Evolutionary conservation across 2,797 vertebrate species (phyloP), one percentile per base, ranked within the genome.

Genomic region (Ispidina picta): DNA sequence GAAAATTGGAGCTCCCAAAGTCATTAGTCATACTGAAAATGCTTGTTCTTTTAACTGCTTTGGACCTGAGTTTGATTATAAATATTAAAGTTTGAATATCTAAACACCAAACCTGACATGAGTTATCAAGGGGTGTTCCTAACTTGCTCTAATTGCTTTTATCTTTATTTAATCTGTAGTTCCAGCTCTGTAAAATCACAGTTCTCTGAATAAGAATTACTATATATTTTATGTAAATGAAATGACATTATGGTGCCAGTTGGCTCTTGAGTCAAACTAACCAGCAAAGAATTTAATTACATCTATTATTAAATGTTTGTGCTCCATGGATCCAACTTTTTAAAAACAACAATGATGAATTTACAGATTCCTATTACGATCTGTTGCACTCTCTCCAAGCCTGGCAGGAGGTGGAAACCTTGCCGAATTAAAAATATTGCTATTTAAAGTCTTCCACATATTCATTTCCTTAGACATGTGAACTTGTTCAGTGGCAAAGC

Each of bases 221-320:
- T 86, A 41, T 89, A 75, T 65, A 62, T 91, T 95, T 96, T 78
- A 95, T 94, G 90, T 66, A 96, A 96, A 94, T 94, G 69, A 94
- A 94, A 86, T 81, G 59, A 43, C 75, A 77, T 84, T 91, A 33
- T 22, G 18, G 49, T 91, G 94, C 92, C 93, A 96, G 56, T 54
- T 97, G 95, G 92, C 92, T 94, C 56, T 75, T 46, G 64, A 95
- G 79, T 91, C 86, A 95, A 94, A 83, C 77, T 88, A 85, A 80
- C 77, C 65, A 92, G 88, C 58, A 92, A 90, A 86, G 86, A 96
- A 95, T 93, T 87, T 96, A 94, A 96, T 96, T 90, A 96, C 88
- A 91, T 85, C 82, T 85, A 92, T 96, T 97, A 96, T 92, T 93
- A 96, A 95, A 95, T 95, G 92, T 94, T 96, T 96, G 91, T 69